Percentiles rank a stretch among this genome's conserved stretches.
Conservation (phyloP, 2,797 vertebrate genomes). For the Siniperca scherzeri region DNA sequence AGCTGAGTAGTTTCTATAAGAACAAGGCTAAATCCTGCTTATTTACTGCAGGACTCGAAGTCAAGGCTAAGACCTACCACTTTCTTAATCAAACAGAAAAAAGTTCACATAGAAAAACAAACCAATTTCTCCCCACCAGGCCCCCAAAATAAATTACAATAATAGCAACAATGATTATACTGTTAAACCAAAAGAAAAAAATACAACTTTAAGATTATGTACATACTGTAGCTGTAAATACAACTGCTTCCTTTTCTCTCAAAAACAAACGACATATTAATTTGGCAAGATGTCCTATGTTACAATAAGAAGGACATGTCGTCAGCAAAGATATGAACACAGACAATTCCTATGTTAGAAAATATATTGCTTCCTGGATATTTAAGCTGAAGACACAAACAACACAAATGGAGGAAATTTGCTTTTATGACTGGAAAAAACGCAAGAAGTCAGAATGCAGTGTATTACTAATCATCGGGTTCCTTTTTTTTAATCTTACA, state of each 20-base stretch:
- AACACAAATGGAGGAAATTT: conserved; percentile 59
- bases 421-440: conserved; percentile 40
- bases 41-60: conserved; percentile 69
- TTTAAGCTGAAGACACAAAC: conserved; percentile 71
- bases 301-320: conserved; percentile 67
- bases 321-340: conserved; percentile 67
- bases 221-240: conserved; percentile 78
- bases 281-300: conserved; percentile 79
- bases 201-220: conserved; percentile 82
- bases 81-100: conserved; percentile 62
- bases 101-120: conserved; percentile 62
- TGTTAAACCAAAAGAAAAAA: conserved; percentile 65
- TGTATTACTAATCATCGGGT: conserved; percentile 27
- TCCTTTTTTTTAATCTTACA: conserved; percentile 1
- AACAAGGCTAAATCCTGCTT: conserved; percentile 81
- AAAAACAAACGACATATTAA: conserved; percentile 60
- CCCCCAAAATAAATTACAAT: conserved; percentile 80
- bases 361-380: conserved; percentile 84
- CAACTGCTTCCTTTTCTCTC: conserved; percentile 63
- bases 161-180: conserved; percentile 74
- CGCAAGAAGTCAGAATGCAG: conserved; percentile 50
- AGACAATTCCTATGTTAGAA: conserved; percentile 77
- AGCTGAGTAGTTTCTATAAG: conserved; percentile 70
- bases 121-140: conserved; percentile 20
- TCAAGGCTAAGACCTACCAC: conserved; percentile 77